Conservation (phyloP, 1,140 invertebrate species). For the Drepana arcuata region DNA sequence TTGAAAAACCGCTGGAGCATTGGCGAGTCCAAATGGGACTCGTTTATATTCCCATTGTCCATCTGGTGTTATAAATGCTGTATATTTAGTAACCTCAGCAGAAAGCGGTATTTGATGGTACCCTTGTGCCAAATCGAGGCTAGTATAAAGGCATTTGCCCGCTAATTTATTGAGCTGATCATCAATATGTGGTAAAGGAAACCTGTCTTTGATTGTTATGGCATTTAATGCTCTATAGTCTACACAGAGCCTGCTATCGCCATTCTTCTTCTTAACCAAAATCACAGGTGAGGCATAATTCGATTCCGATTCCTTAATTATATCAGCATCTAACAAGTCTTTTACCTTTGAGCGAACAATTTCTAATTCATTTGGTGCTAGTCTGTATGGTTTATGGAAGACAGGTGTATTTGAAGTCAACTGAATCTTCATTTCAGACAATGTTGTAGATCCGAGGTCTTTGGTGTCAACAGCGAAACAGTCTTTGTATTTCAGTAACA, state of each 20-base stretch:
- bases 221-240: slow-evolving; percentile 7
- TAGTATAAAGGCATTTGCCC: slow-evolving; percentile 5
- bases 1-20: slow-evolving; percentile 1
- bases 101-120: slow-evolving; percentile 3
- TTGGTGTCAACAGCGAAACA: neutral
- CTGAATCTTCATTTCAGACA: neutral
- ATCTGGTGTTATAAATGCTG: slow-evolving; percentile 1
- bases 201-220: slow-evolving; percentile 6
- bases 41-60: slow-evolving; percentile 8
- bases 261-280: slow-evolving; percentile 1
- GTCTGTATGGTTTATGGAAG: neutral
- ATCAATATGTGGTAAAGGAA: slow-evolving; percentile 8
- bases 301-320: slow-evolving; percentile 10
- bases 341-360: neutral
- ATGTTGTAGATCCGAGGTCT: neutral
- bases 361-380: neutral
- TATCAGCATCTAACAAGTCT: slow-evolving; percentile 1
- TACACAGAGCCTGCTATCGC: slow-evolving; percentile 3
- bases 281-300: slow-evolving; percentile 3
- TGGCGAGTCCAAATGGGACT: slow-evolving; percentile 10
- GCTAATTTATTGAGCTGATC: slow-evolving; percentile 4
- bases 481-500: neutral
- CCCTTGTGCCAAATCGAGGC: slow-evolving; percentile 5
- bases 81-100: neutral
- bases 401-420: neutral